phyloP scores from a whole-genome alignment of 2,113 vertebrate genomes.

The Microtus pennsylvanicus region DNA sequence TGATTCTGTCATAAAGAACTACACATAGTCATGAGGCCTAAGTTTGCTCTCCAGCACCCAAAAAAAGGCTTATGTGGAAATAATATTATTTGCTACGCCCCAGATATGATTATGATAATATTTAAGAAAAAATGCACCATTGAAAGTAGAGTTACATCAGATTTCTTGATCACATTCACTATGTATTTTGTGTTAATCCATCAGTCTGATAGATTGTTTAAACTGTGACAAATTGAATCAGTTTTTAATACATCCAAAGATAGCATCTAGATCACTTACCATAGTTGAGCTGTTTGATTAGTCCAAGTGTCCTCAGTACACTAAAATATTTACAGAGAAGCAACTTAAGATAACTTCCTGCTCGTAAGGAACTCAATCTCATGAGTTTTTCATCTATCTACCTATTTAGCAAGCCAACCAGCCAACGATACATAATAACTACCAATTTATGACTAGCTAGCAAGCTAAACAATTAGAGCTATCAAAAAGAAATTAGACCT shows the following conservation, averaged over 20 bases:
- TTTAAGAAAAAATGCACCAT: conserved; percentile 54
- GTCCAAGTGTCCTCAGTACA: background rate
- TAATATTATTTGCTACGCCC: background rate
- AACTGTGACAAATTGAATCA: conserved; percentile 62
- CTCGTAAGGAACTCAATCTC: conserved; percentile 18
- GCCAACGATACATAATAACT: conserved; percentile 22
- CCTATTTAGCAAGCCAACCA: background rate
- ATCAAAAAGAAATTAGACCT: conserved; percentile 8
- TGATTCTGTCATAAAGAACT: background rate
- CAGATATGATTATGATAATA: conserved; percentile 23
- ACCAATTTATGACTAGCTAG: background rate
- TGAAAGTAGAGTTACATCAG: conserved; percentile 41
- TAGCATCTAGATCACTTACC: conserved; percentile 31
- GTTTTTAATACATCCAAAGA: conserved; percentile 69
- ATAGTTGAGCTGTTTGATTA: conserved; percentile 43
- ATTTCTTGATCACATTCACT: conserved; percentile 66
- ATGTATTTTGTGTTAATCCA: conserved; percentile 72
- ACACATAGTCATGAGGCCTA: background rate
- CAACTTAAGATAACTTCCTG: conserved; percentile 10
- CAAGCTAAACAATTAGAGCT: conserved; percentile 21
- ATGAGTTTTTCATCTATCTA: conserved; percentile 39
- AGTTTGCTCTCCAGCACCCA: background rate
- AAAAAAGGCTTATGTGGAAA: conserved; percentile 6
- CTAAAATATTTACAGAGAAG: conserved; percentile 40
- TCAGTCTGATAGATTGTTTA: conserved; percentile 14